A percentile compares a stretch with the other conserved stretches of the same genome.
Evolutionary conservation across 2,113 vertebrate genomes (phyloP).

Genomic region (Tyrannus savana): DNA sequence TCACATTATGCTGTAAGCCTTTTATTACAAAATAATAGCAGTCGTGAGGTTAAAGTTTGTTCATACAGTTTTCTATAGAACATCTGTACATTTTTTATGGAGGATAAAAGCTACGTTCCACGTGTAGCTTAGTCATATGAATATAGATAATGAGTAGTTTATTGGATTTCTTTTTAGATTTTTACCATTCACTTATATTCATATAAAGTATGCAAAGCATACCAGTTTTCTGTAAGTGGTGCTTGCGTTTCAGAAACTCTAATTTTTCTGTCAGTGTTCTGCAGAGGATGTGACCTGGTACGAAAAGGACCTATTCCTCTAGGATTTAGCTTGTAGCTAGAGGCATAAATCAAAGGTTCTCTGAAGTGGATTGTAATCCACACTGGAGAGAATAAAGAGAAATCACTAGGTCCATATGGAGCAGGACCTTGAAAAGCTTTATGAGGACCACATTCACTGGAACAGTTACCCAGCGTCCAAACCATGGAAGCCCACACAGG

Average conservation of each 20-base stretch:
- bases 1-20: conserved; percentile 75
- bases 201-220: conserved; percentile 31
- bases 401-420: conserved; percentile 32
- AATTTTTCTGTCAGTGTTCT: conserved; percentile 51
- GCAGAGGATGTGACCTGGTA: conserved; percentile 40
- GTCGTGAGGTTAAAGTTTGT: conserved; percentile 75
- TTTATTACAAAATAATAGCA: conserved; percentile 77
- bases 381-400: conserved; percentile 29
- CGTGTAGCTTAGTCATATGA: conserved; percentile 66
- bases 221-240: conserved; percentile 32
- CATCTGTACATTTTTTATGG: conserved; percentile 68
- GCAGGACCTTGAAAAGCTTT: conserved; percentile 44
- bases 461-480: conserved; percentile 26
- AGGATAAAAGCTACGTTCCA: conserved; percentile 59
- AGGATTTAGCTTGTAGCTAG: conserved; percentile 48
- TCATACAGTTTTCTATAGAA: conserved; percentile 68
- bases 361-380: conserved; percentile 48
- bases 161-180: conserved; percentile 48
- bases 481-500: conserved; percentile 29
- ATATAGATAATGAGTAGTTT: conserved; percentile 65
- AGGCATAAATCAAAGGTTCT: conserved; percentile 25
- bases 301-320: conserved; percentile 31
- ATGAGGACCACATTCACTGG: conserved; percentile 41
- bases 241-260: conserved; percentile 43
- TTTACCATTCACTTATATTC: conserved; percentile 34